A percentile compares a stretch with the other conserved stretches of the same genome.
phyloP scores from a whole-genome alignment of 2,113 vertebrate species.

The Neopipo cinnamomea region DNA sequence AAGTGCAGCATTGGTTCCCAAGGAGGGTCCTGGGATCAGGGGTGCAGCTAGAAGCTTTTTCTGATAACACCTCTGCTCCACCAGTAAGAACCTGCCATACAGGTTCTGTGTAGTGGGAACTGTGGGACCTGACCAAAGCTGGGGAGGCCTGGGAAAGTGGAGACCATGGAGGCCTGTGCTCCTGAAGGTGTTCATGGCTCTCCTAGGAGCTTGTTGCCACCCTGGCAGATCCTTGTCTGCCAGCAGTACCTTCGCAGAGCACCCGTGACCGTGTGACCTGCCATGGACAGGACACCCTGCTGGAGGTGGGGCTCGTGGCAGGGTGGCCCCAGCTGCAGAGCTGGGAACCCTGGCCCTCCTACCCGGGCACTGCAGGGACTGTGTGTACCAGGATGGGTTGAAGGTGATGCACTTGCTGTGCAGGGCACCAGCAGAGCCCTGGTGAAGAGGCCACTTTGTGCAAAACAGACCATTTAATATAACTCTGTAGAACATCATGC shows the following conservation, averaged over 20 bases:
- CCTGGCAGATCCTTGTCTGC: not conserved
- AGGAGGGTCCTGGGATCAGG: not conserved
- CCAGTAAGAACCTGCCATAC: not conserved
- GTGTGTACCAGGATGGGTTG: not conserved
- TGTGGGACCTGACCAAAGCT: not conserved
- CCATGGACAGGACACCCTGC: not conserved
- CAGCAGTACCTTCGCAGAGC: not conserved
- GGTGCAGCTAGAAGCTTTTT: not conserved
- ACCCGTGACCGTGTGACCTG: not conserved
- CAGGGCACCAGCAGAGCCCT: not conserved
- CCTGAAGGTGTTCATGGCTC: not conserved
- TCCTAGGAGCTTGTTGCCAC: not conserved
- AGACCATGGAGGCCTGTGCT: not conserved
- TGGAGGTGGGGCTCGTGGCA: not conserved
- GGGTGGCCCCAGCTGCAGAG: not conserved
- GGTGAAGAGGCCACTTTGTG: not conserved
- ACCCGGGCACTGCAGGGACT: not conserved
- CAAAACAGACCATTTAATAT: not conserved
- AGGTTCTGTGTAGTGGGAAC: not conserved
- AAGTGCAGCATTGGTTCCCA: not conserved
- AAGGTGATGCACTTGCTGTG: not conserved
- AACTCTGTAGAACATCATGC: not conserved
- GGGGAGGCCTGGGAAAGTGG: not conserved
- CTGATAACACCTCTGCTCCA: not conserved
- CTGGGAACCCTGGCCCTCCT: not conserved